phyloP scores from a whole-genome alignment of 2,113 vertebrate species.

The Zosterops pallidus region DNA sequence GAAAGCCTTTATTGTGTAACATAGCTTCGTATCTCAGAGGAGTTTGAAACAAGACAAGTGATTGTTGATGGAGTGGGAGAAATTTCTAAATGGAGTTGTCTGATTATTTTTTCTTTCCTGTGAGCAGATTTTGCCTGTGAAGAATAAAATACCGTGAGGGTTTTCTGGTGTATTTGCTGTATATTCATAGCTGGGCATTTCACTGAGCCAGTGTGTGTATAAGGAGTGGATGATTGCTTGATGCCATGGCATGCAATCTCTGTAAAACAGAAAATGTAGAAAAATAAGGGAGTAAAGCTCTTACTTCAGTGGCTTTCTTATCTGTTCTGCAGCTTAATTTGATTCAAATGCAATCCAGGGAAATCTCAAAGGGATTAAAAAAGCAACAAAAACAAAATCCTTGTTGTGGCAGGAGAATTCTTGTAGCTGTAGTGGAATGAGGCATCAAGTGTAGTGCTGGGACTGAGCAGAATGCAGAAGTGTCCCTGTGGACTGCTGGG shows the following conservation, averaged over 20 bases:
- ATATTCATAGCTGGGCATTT: neutral
- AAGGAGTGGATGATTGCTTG: neutral
- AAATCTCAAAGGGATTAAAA: neutral
- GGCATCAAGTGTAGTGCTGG: neutral
- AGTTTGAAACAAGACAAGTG: neutral
- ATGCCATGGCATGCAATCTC: neutral
- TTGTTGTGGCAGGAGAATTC: neutral
- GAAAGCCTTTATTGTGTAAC: constrained; percentile 27
- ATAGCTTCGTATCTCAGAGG: neutral
- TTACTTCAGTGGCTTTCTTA: neutral
- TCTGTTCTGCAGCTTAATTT: neutral
- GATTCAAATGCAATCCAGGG: neutral
- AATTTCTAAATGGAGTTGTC: neutral
- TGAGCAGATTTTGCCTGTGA: neutral
- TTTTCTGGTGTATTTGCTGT: neutral
- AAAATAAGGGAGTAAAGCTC: neutral
- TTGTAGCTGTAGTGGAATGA: neutral
- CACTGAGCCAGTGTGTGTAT: neutral
- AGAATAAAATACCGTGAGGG: neutral
- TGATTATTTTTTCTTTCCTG: neutral
- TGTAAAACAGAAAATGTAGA: neutral
- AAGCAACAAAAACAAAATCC: neutral
- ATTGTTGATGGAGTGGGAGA: neutral
- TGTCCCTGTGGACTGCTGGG: neutral
- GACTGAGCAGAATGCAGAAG: neutral